Evolutionary conservation across 2,113 vertebrate genomes (phyloP).

Genomic region (Ptilonorhynchus violaceus): DNA sequence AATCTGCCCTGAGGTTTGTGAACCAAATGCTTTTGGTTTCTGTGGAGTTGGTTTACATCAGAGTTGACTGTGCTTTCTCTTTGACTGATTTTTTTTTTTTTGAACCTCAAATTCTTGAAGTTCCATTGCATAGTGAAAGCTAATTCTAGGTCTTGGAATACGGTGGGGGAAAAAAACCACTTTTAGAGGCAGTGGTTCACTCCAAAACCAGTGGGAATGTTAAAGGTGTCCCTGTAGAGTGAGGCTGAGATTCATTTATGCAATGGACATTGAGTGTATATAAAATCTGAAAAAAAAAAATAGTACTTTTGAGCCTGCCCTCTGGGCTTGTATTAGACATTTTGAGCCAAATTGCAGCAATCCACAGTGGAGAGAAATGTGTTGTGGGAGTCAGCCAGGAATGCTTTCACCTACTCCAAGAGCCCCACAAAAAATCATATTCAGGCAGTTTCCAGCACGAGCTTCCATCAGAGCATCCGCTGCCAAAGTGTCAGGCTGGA

Average conservation of each 20-base stretch:
- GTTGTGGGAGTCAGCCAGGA: background rate
- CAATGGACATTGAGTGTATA: background rate
- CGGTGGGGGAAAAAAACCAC: background rate
- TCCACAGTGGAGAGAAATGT: background rate
- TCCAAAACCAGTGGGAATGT: background rate
- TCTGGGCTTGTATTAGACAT: background rate
- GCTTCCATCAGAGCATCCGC: background rate
- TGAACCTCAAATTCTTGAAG: background rate
- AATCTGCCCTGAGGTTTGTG: background rate
- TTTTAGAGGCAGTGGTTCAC: background rate
- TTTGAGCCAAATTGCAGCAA: background rate
- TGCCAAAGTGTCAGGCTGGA: background rate
- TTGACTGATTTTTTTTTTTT: background rate
- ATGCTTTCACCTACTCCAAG: background rate
- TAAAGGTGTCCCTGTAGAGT: background rate
- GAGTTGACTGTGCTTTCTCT: background rate
- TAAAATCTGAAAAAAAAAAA: background rate
- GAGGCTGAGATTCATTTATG: background rate
- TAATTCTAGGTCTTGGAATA: background rate
- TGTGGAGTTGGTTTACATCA: background rate
- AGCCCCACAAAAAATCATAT: background rate
- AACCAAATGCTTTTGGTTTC: background rate
- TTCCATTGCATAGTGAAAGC: background rate
- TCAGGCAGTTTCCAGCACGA: background rate
- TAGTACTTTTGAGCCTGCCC: background rate